Percentiles rank a stretch among this genome's conserved stretches.
These are phyloP conservation scores for Pyrrhia umbra DNA, from an alignment of 2,888 invertebrate genomes.

Conservation along the genomic window DNA sequence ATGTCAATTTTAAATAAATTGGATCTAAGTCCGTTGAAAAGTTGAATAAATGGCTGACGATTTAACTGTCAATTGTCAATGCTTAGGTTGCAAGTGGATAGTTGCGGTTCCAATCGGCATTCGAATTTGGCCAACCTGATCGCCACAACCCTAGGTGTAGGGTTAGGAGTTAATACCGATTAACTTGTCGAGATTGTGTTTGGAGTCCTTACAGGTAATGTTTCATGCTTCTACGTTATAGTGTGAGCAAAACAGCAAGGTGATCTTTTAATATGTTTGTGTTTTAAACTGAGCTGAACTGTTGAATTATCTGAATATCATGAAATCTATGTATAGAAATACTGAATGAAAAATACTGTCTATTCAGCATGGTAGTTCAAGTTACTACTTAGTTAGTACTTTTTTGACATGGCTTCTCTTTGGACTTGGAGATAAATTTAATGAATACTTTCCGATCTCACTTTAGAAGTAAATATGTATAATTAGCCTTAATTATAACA, in stretches of 20 bases:
- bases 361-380: too few relatives aligned
- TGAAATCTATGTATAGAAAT: too few relatives aligned
- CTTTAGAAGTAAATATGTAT: not conserved
- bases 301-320: too few relatives aligned
- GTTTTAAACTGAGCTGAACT: too few relatives aligned
- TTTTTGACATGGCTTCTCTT: too few relatives aligned
- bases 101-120: conserved; percentile 51
- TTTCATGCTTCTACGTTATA: not conserved
- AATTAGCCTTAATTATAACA: not conserved
- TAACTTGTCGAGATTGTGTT: not conserved
- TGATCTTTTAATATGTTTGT: too few relatives aligned
- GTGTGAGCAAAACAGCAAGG: too few relatives aligned
- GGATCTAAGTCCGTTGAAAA: not conserved
- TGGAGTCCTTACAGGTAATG: not conserved
- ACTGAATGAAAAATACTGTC: too few relatives aligned
- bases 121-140: conserved; percentile 26
- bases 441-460: not conserved
- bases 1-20: too few relatives aligned
- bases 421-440: too few relatives aligned
- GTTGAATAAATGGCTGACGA: conserved; percentile 9
- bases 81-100: conserved; percentile 26
- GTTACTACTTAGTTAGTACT: too few relatives aligned
- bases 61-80: conserved; percentile 32
- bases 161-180: conserved; percentile 11
- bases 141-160: conserved; percentile 28